These are phyloP conservation scores for Halcyon chelicuti DNA, from an alignment of 2,797 vertebrate genomes.

Conservation along the genomic window DNA sequence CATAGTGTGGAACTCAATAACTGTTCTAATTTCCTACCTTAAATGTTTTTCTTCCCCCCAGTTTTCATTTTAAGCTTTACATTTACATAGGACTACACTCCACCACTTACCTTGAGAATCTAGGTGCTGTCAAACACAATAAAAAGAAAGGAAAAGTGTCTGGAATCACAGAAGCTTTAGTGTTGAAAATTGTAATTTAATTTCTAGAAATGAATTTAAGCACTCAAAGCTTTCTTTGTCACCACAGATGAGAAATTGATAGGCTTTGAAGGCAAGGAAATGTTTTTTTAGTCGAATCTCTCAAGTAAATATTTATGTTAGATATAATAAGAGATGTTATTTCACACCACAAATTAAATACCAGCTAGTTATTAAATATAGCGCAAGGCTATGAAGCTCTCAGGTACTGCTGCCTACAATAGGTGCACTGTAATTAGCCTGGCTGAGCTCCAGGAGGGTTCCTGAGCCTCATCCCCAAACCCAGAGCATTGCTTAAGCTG, in stretches of 20 bases:
- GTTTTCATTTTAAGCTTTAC: slow-evolving; percentile 78
- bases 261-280: slow-evolving; percentile 71
- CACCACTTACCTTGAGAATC: slow-evolving; percentile 72
- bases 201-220: slow-evolving; percentile 77
- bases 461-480: neutral
- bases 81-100: slow-evolving; percentile 70
- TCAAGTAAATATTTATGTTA: slow-evolving; percentile 70
- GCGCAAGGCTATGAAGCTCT: neutral
- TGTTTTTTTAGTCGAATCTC: slow-evolving; percentile 46
- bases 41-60: slow-evolving; percentile 81
- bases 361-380: slow-evolving; percentile 31
- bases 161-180: slow-evolving; percentile 76
- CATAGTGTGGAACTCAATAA: slow-evolving; percentile 78
- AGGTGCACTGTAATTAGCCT: neutral
- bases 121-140: slow-evolving; percentile 78
- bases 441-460: neutral
- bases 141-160: slow-evolving; percentile 70
- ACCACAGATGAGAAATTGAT: slow-evolving; percentile 73
- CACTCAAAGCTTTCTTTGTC: slow-evolving; percentile 80
- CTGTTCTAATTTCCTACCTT: slow-evolving; percentile 83
- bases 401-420: neutral
- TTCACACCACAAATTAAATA: slow-evolving; percentile 50
- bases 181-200: slow-evolving; percentile 81
- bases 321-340: slow-evolving; percentile 53
- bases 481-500: neutral